Conservation (phyloP, 1,140 invertebrate species). For the Zophobas morio region DNA sequence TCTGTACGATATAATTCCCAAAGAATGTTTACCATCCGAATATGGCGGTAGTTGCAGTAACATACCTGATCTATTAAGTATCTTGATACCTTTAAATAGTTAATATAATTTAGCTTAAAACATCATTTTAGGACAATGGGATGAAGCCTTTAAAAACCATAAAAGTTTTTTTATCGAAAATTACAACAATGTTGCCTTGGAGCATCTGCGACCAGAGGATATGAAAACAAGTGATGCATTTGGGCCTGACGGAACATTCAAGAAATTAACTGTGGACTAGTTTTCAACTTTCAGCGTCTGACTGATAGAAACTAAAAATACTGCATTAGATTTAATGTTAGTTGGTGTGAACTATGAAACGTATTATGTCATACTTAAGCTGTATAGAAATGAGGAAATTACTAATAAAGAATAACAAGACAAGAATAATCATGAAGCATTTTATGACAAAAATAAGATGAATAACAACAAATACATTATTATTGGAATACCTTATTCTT, state of each 20-base stretch:
- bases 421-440: too few species aligned
- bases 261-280: background rate
- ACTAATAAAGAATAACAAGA: too few species aligned
- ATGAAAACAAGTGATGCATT: background rate
- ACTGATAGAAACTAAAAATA: too few species aligned
- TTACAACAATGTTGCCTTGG: constrained; percentile 8
- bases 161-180: constrained; percentile 8
- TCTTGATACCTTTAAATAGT: background rate
- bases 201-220: background rate
- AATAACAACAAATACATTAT: too few species aligned
- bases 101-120: background rate
- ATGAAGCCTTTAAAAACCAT: constrained; percentile 18
- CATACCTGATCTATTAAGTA: background rate
- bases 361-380: too few species aligned
- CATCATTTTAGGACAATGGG: constrained; percentile 15
- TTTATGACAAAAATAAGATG: too few species aligned
- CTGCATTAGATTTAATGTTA: too few species aligned
- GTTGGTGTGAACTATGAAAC: too few species aligned
- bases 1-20: constrained; percentile 14
- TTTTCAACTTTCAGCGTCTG: background rate
- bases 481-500: too few species aligned
- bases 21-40: constrained; percentile 16
- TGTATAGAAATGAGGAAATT: too few species aligned
- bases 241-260: constrained; percentile 43
- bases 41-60: constrained; percentile 22